phyloP scores from a whole-genome alignment of 2,797 vertebrate genomes.

The Dendrocincla tyrannina region DNA sequence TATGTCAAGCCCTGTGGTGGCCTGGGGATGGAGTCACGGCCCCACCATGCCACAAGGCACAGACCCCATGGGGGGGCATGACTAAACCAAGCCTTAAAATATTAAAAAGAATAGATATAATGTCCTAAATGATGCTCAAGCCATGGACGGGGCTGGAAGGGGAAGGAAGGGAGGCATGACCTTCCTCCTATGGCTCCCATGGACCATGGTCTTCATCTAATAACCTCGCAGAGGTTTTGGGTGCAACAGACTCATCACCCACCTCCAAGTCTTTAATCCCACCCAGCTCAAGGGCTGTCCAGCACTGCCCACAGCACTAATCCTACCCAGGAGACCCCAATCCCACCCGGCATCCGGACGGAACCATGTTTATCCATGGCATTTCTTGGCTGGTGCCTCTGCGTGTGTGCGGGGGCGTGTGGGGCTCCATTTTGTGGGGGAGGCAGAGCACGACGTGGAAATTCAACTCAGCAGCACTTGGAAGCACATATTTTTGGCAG shows the following conservation, averaged over 20 bases:
- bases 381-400: not conserved
- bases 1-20: not conserved
- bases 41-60: fast-evolving
- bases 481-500: not conserved
- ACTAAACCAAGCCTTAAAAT: not conserved
- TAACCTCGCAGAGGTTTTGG: not conserved
- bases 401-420: fast-evolving
- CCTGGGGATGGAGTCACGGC: not conserved
- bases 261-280: not conserved
- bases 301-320: not conserved
- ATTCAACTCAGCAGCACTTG: not conserved
- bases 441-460: not conserved
- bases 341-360: not conserved
- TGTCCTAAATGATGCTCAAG: not conserved
- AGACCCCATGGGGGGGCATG: fast-evolving
- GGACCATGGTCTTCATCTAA: not conserved
- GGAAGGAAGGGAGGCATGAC: not conserved
- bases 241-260: not conserved
- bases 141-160: not conserved
- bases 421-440: not conserved
- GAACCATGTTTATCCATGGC: too few relatives aligned
- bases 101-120: not conserved
- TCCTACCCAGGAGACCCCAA: not conserved
- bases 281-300: not conserved
- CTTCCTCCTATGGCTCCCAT: not conserved